Conservation (phyloP, 2,797 vertebrate genomes). For the Jordanella pulchra region DNA sequence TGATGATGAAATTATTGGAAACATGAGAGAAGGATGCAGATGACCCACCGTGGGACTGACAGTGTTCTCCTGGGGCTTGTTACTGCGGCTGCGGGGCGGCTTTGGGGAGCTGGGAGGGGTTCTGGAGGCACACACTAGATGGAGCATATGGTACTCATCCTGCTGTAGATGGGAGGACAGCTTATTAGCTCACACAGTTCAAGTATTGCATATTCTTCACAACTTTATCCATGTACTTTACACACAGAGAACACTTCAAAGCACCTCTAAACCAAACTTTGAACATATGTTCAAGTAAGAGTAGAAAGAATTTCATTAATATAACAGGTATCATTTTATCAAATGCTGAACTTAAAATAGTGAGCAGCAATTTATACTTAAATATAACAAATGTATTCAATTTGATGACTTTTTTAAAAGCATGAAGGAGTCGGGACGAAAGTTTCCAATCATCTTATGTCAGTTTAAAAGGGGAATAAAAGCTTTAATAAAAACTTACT, state of each 20-base stretch:
- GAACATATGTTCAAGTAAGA: background rate
- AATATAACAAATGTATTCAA: background rate
- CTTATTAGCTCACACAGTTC: constrained; percentile 35
- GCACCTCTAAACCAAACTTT: background rate
- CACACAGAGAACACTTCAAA: background rate
- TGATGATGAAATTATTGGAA: constrained; percentile 68
- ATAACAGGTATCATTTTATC: background rate
- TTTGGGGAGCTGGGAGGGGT: constrained; percentile 90
- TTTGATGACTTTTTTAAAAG: background rate
- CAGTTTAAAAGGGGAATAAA: background rate
- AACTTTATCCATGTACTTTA: constrained; percentile 1
- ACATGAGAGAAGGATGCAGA: constrained; percentile 15
- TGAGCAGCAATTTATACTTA: background rate
- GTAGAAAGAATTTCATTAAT: background rate
- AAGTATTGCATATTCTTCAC: constrained; percentile 14
- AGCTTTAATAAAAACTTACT: background rate
- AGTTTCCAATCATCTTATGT: background rate
- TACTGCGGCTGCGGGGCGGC: constrained; percentile 73
- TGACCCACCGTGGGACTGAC: constrained; percentile 82
- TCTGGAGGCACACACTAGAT: constrained; percentile 92
- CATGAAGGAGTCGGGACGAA: background rate
- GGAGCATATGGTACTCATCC: constrained; percentile 97
- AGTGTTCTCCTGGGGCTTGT: constrained; percentile 68
- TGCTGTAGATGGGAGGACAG: constrained; percentile 78
- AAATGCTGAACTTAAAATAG: background rate